Percentiles rank a stretch among this genome's conserved stretches.
Conservation (phyloP, 2,888 invertebrate genomes). For the Xestia xanthographa region DNA sequence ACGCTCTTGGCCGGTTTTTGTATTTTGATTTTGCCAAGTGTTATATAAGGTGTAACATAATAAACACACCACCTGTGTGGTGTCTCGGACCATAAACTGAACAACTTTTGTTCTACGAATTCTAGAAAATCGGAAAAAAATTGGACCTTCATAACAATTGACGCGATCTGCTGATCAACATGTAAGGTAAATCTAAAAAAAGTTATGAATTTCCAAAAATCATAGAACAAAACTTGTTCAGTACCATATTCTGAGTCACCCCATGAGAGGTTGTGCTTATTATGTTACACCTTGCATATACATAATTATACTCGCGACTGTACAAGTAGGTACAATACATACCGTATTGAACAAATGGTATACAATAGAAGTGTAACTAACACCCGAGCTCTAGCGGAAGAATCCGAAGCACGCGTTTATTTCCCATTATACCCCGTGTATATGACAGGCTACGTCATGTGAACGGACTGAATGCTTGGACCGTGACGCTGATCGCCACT, state of each 20-base stretch:
- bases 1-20: too few species aligned
- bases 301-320: neutral
- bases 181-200: neutral
- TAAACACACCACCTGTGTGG: too few species aligned
- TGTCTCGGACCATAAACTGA: neutral
- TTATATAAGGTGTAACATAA: too few species aligned
- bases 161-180: neutral
- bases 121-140: neutral
- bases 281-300: neutral
- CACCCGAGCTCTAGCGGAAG: slow-evolving; percentile 56
- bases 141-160: neutral
- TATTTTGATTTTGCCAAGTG: neutral
- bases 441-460: slow-evolving; percentile 62
- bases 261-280: neutral
- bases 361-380: slow-evolving; percentile 60
- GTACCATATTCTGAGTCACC: neutral
- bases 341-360: slow-evolving; percentile 57
- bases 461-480: slow-evolving; percentile 73
- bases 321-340: slow-evolving; percentile 19
- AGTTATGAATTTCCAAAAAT: neutral
- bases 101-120: neutral
- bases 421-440: slow-evolving; percentile 56
- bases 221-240: neutral
- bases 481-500: slow-evolving; percentile 78
- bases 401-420: slow-evolving; percentile 64